Base-by-base conservation (phyloP, 1,140 invertebrate genomes). In the Tetragonula clypearis region DNA sequence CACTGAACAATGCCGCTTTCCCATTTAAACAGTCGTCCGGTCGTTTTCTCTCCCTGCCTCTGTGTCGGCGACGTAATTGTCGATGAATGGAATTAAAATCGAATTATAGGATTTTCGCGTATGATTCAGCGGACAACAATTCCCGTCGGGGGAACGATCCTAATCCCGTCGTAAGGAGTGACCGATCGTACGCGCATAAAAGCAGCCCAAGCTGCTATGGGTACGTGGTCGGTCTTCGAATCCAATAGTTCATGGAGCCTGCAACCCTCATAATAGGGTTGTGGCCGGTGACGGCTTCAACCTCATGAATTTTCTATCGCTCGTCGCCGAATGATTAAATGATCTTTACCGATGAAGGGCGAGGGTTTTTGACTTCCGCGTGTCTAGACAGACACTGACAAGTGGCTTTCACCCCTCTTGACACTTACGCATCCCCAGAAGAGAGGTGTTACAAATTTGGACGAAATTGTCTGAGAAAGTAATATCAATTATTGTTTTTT, bases 251-350 rank as follows among this genome's bases (percentile, higher is more conserved):
- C 75, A 41, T 85, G 69, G 81, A 66, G 84, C 68, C 73, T 79
- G 74, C 78, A 74, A 89, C 69, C 81, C 86, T 71, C 75, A 69
- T 82, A 90, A 91, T 90, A 78, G 88, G 86, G 89, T 90, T 87
- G 88, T 72, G 88, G 79, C 86, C 86, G 86, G 79, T 88, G 74
- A 60, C 71, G 62, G 35, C 56, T 80, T 77, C 85, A 87, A 86
- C 85, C 93, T 95, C 93, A 93, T 94, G 93, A 94, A 94, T 94
- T 93, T 94, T 94, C 92, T 92, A 93, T 93, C 91, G 87, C 85
- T 89, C 85, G 86, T 92, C 87, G 89, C 91, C 90, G 85, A 90
- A 93, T 93, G 92, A 93, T 93, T 92, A 93, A 93, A 93, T 90
- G 92, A 93, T 92, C 84, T 73, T 88, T 65, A 66, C 15, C 41